phyloP scores from a whole-genome alignment of 2,888 invertebrate genomes.

The Eupsilia transversa region DNA sequence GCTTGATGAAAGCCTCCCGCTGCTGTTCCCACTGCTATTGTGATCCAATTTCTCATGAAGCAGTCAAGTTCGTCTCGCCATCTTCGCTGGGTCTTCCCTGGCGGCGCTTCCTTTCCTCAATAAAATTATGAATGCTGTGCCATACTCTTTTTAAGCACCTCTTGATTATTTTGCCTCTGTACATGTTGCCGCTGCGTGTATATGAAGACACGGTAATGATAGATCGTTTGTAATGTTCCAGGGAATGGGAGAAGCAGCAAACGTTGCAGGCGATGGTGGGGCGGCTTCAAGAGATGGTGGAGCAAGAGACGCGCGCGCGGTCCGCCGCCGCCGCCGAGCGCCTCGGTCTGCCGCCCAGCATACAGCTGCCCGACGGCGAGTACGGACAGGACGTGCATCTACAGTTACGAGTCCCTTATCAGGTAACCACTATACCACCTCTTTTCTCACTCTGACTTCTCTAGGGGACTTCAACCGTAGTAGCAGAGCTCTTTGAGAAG shows the following conservation, averaged over 20 bases:
- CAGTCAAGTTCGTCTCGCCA: not conserved
- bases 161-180: not conserved
- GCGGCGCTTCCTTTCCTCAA: not conserved
- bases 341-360: slow-evolving; percentile 91
- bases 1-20: not conserved
- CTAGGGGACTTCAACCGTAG: not conserved
- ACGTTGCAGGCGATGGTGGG: slow-evolving; percentile 90
- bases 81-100: not conserved
- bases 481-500: not conserved
- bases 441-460: not conserved
- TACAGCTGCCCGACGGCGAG: slow-evolving; percentile 92
- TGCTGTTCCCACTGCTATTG: not conserved
- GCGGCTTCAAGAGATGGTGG: slow-evolving; percentile 89
- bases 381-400: slow-evolving; percentile 91
- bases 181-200: not conserved
- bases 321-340: slow-evolving; percentile 88
- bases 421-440: slow-evolving; percentile 80
- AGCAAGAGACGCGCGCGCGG: slow-evolving; percentile 88
- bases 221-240: slow-evolving; percentile 78
- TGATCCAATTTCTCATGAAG: not conserved
- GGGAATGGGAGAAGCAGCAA: slow-evolving; percentile 92
- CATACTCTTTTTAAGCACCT: not conserved
- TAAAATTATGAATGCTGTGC: not conserved
- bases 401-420: slow-evolving; percentile 92
- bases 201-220: slow-evolving; percentile 1